These are phyloP conservation scores for Phodopus roborovskii DNA, from an alignment of 2,113 vertebrate genomes.

Conservation along the genomic window DNA sequence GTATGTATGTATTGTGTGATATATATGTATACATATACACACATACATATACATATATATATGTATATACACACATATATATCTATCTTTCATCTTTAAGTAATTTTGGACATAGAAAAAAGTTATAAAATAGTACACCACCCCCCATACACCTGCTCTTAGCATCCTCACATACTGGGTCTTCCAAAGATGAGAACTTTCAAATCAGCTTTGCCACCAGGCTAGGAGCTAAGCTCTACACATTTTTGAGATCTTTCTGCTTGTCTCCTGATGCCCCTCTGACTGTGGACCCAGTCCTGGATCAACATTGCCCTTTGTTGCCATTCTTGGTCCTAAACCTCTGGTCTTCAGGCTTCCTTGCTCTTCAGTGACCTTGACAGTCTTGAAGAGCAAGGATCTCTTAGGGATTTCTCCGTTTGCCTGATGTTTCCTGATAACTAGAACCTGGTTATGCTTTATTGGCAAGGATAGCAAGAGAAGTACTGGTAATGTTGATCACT, in stretches of 20 bases:
- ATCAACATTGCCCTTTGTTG: neutral
- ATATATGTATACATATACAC: neutral
- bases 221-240: neutral
- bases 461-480: neutral
- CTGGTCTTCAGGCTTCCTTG: neutral
- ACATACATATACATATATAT: no score
- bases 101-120: neutral
- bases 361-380: neutral
- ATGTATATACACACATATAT: neutral
- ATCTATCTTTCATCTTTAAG: slow-evolving; percentile 20
- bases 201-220: neutral
- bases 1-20: no score
- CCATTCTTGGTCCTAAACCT: no score
- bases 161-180: neutral
- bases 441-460: neutral
- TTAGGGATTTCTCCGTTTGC: neutral
- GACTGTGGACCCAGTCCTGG: neutral
- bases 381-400: neutral
- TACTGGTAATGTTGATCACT: neutral
- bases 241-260: neutral
- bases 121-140: neutral
- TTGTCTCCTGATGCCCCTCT: neutral
- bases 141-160: neutral
- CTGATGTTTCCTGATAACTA: neutral
- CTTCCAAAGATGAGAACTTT: neutral